Evolutionary conservation across 2,113 vertebrate species (phyloP).

Genomic region (Oryzias celebensis): DNA sequence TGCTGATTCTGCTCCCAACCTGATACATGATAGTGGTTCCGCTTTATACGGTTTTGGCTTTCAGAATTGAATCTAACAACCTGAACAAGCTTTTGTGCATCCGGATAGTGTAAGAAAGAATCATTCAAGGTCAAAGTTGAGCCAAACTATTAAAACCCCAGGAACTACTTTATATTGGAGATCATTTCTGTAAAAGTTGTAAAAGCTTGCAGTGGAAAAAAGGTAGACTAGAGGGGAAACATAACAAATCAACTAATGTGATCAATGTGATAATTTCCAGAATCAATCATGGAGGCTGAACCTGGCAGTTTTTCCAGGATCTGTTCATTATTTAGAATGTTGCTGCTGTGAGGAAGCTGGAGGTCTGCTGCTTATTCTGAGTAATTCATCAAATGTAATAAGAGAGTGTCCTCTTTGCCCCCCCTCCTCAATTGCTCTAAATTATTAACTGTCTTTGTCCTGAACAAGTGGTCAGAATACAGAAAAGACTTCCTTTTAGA

Average conservation of each 20-base stretch:
- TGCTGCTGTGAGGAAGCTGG: neutral
- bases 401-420: constrained; percentile 1
- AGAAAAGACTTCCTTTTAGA: constrained; percentile 18
- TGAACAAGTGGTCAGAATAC: neutral
- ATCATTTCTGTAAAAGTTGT: too few relatives aligned
- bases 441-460: constrained; percentile 24
- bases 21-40: neutral
- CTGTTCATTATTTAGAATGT: neutral
- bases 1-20: constrained; percentile 10
- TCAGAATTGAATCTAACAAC: constrained; percentile 1
- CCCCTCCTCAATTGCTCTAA: constrained; percentile 11
- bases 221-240: neutral
- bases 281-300: neutral
- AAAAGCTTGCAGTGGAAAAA: too few relatives aligned
- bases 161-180: neutral
- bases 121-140: too few relatives aligned
- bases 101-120: too few relatives aligned
- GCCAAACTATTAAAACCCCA: too few relatives aligned
- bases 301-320: neutral
- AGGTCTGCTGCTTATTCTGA: neutral
- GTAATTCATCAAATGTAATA: constrained; percentile 5
- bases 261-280: neutral
- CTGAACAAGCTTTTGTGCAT: too few relatives aligned
- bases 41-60: neutral
- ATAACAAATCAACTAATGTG: neutral